Base-by-base conservation (phyloP, 1,140 invertebrate species). In the Homarus americanus region DNA sequence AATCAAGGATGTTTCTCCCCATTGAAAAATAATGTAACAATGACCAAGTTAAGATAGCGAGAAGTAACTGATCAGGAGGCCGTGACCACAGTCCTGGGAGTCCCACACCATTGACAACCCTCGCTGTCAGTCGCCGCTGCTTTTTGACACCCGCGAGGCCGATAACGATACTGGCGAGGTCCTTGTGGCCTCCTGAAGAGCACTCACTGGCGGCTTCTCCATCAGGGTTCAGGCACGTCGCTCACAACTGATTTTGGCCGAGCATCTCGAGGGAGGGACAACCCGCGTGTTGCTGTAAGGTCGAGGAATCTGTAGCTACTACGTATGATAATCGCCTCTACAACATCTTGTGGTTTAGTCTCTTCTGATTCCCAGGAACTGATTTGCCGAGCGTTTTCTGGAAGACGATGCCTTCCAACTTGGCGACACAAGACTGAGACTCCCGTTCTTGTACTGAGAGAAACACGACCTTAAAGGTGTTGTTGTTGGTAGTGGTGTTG, bases 131-230 rank as follows among this genome's bases (percentile, higher is more conserved):
- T 90, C 87, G 87, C 87, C 87, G 72, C 87, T 83, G 87, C 87
- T 90, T 90, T 90, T 90, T 90, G 87, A 90, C 87, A 90, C 87
- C 87, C 87, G 34, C 40, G 80, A 90, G 87, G 80, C 87, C 87
- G 87, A 90, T 90, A 90, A 90, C 87, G 87, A 90, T 90, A 90
- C 87, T 66, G 87, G 87, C 80, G 87, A 90, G 87, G 87, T 76
- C 80, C 87, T 90, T 90, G 87, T 90, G 87, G 87, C 69, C 87
- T 89, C 34, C 80, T 90, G 87, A 58, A 90, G 87, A 40, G 72
- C 82, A 79, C 87, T 90, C 72, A 84, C 49, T 69, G 69, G 24
- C 87, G 40, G 87, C 87, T 82, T 76, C 87, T 90, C 87, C 87
- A 84, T 90, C 87, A 90, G 87, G 87, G 80, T 82, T 83, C 69